These are phyloP conservation scores for Chrysoperla carnea DNA, from an alignment of 1,140 invertebrate genomes.

Conservation along the genomic window DNA sequence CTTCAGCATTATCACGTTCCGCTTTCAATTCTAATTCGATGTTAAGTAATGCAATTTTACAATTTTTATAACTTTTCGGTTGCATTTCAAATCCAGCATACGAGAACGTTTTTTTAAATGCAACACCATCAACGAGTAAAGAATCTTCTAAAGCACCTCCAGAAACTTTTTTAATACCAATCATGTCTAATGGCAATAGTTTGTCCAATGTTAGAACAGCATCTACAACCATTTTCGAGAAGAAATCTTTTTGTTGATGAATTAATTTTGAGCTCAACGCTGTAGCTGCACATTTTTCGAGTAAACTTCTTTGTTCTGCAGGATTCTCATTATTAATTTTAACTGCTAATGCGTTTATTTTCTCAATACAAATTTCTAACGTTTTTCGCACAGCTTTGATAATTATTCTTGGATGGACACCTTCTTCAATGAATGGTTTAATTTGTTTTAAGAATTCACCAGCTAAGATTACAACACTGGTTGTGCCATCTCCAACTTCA, in stretches of 20 bases:
- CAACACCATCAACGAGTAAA: constrained; percentile 79
- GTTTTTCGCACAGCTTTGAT: constrained; percentile 76
- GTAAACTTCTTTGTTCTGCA: constrained; percentile 47
- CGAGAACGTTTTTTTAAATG: constrained; percentile 99
- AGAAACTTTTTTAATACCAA: constrained; percentile 97
- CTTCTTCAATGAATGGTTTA: constrained; percentile 93
- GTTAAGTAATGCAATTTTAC: constrained; percentile 94
- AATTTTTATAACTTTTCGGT: constrained; percentile 79
- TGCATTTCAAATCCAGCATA: constrained; percentile 99
- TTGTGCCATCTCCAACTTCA: constrained; percentile 98
- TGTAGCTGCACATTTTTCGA: constrained; percentile 91
- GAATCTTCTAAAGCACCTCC: constrained; percentile 93
- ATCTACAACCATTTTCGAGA: constrained; percentile 93
- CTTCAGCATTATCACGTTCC: constrained; percentile 96
- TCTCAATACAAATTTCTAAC: constrained; percentile 59
- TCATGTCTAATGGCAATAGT: constrained; percentile 93
- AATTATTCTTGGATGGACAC: constrained; percentile 86
- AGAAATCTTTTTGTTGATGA: constrained; percentile 89
- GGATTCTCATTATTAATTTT: constrained; percentile 44
- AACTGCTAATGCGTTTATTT: constrained; percentile 73
- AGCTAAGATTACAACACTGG: constrained; percentile 86
- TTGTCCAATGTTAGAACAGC: constrained; percentile 90
- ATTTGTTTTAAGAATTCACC: constrained; percentile 92
- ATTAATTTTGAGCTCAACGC: constrained; percentile 95
- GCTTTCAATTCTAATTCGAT: constrained; percentile 97